Conservation (phyloP, 2,113 vertebrate species). For the Ctenomys sociabilis region DNA sequence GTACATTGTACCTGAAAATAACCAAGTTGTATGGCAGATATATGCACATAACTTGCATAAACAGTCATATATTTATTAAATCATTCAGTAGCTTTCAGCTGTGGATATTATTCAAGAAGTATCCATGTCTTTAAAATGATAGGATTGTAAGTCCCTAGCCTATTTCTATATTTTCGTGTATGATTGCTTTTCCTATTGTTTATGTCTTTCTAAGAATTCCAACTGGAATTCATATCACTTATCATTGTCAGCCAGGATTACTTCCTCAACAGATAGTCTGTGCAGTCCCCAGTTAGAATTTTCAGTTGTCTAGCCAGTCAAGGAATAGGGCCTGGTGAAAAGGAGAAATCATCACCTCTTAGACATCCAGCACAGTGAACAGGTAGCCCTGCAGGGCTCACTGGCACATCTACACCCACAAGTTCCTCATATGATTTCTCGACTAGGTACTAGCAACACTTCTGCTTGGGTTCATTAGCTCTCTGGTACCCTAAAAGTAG, state of each 20-base stretch:
- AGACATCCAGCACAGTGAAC: background rate
- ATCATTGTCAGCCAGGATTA: constrained; percentile 28
- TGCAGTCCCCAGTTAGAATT: background rate
- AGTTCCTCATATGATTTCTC: background rate
- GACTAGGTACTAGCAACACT: background rate
- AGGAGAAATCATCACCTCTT: background rate
- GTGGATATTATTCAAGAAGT: constrained; percentile 2
- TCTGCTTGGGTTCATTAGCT: background rate
- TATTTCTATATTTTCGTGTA: background rate
- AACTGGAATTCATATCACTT: constrained; percentile 51
- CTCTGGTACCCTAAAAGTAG: constrained; percentile 15
- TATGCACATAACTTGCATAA: constrained; percentile 67
- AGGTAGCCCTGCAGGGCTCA: background rate
- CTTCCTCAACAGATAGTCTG: constrained; percentile 45
- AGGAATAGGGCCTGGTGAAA: background rate
- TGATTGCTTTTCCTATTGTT: constrained; percentile 34
- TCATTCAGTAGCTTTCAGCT: constrained; percentile 8
- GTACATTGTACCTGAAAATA: background rate
- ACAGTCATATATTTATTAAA: constrained; percentile 64
- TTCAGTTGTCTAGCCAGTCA: constrained; percentile 25
- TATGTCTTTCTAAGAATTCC: constrained; percentile 56
- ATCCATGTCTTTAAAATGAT: constrained; percentile 49
- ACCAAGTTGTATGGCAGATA: constrained; percentile 45
- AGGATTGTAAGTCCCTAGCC: background rate
- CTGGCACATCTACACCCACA: background rate